phyloP scores from a whole-genome alignment of 2,888 invertebrate genomes.

The Syritta pipiens region DNA sequence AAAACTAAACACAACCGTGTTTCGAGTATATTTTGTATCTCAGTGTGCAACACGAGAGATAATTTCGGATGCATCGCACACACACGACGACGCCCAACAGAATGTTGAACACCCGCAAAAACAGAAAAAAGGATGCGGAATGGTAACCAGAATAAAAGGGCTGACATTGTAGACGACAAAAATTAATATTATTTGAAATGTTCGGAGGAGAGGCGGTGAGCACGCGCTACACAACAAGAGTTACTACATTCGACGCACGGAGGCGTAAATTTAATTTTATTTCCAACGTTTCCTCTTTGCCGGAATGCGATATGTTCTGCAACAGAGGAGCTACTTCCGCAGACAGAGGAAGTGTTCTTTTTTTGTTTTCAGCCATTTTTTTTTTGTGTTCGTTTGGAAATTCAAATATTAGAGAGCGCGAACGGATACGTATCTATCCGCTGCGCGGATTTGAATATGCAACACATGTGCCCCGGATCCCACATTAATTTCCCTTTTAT shows the following conservation, averaged over 20 bases:
- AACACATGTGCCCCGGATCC: constrained; percentile 37
- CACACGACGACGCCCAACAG: constrained; percentile 37
- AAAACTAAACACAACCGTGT: constrained; percentile 26
- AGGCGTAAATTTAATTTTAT: constrained; percentile 61
- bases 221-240: background rate
- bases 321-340: constrained; percentile 57
- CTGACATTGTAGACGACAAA: constrained; percentile 62
- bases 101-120: constrained; percentile 15
- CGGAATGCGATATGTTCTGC: constrained; percentile 58
- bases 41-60: constrained; percentile 24
- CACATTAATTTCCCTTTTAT: constrained; percentile 44
- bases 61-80: constrained; percentile 59
- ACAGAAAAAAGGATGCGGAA: constrained; percentile 34
- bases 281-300: constrained; percentile 49
- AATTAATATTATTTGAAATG: constrained; percentile 67
- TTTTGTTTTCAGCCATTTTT: background rate
- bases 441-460: constrained; percentile 29
- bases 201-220: constrained; percentile 26
- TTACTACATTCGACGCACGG: constrained; percentile 34
- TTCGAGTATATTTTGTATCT: too few species aligned
- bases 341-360: background rate
- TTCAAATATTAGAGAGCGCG: constrained; percentile 17
- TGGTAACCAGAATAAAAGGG: constrained; percentile 41
- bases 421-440: constrained; percentile 16
- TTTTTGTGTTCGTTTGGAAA: constrained; percentile 11